phyloP scores from a whole-genome alignment of 2,113 vertebrate species.

The Pholis gunnellus region DNA sequence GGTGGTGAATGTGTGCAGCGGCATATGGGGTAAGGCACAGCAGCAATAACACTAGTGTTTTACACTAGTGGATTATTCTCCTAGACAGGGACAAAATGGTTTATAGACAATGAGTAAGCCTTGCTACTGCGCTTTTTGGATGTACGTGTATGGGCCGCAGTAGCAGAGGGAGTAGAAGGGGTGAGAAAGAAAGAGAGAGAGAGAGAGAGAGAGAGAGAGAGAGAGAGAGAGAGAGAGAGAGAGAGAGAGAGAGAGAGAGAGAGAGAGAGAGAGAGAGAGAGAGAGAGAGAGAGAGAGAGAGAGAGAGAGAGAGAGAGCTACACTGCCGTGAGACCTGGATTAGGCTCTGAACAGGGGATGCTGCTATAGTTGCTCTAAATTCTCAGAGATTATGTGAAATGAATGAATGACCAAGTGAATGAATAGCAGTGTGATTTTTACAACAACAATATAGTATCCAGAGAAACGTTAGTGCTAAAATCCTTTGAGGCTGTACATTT shows the following conservation, averaged over 20 bases:
- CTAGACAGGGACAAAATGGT: constrained; percentile 63
- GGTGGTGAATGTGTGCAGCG: constrained; percentile 67
- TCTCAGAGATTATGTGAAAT: constrained; percentile 81
- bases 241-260: constrained; percentile 38
- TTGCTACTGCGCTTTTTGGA: constrained; percentile 33
- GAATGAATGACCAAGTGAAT: constrained; percentile 76
- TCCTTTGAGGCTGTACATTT: constrained; percentile 7
- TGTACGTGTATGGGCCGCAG: constrained; percentile 30
- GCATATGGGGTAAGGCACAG: constrained; percentile 70
- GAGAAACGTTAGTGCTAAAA: not conserved
- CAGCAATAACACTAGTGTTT: constrained; percentile 67
- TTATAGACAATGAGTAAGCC: constrained; percentile 71
- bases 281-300: constrained; percentile 46
- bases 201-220: not conserved
- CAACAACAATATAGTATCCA: constrained; percentile 43
- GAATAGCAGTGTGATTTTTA: constrained; percentile 50
- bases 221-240: constrained; percentile 45
- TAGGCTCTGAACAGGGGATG: constrained; percentile 72
- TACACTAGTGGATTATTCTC: constrained; percentile 75
- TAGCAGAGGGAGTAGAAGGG: constrained; percentile 25
- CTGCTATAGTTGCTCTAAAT: constrained; percentile 80
- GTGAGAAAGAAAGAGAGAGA: constrained; percentile 21
- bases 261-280: constrained; percentile 44
- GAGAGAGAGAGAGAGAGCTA: constrained; percentile 44
- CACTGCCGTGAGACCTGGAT: constrained; percentile 80